Evolutionary conservation across 2,888 invertebrate species (phyloP), one percentile per base, ranked within the genome.

Genomic region (Therioaphis trifolii): DNA sequence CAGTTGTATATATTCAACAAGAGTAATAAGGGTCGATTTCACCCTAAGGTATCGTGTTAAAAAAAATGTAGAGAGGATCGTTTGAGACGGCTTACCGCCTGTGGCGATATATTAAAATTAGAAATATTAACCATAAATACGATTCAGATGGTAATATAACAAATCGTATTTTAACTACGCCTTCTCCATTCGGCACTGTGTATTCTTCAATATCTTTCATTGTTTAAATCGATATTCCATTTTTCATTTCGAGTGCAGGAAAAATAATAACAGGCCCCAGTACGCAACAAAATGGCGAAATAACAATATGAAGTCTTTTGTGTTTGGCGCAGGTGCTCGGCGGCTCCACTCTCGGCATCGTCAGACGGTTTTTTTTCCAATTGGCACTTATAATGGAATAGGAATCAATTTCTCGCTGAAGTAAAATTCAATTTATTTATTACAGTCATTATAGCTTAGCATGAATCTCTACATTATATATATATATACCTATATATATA

Each of bases 121-220:
- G 74, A 82, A 82, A 74, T 82, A 82, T 82, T 82, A 82, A 82
- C 82, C 82, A 72, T 82, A 82, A 82, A 82, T 74, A 74, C 52
- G 35, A 82, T 74, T 82, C 61, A 18, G 74, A 74, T 71, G 58
- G 61, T 80, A 71, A 72, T 72, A 80, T 80, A 82, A 82, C 82
- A 82, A 82, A 82, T 82, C 58, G 74, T 82, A 40, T 82, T 74
- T 82, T 82, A 82, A 82, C 72, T 69, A 79, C 61, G 61, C 40
- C 52, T 66, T 63, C 66, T 74, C 55, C 49, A 63, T 72, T 82
- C 80, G 71, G 71, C 61, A 49, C 24, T 35, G 74, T 72, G 61
- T 63, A 63, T 63, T 82, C 61, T 71, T 80, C 77, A n/a, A 49
- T 63, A 49, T 46, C 7, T 46, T 35, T 68, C 52, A 74, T 82